A percentile compares a stretch with the other conserved stretches of the same genome.
Conservation (phyloP, 1,140 invertebrate genomes). For the Hesperophylax magnus region DNA sequence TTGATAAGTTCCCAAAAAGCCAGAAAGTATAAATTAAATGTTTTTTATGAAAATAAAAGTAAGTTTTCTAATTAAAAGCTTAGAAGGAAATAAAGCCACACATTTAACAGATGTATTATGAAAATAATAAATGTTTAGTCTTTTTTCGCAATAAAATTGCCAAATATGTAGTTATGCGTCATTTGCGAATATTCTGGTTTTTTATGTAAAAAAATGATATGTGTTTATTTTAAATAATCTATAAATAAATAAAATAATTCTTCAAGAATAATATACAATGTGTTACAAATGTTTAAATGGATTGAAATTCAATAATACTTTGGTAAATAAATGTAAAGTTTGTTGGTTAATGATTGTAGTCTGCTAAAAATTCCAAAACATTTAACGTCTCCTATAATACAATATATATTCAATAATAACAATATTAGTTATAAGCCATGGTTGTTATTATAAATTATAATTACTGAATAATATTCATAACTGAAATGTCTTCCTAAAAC, state of each 20-base stretch:
- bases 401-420: conserved; percentile 3
- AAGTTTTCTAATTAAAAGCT: conserved; percentile 16
- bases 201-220: conserved; percentile 10
- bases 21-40: not conserved
- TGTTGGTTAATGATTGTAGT: conserved; percentile 6
- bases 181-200: conserved; percentile 1
- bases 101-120: not conserved
- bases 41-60: conserved; percentile 16
- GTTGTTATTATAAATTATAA: conserved; percentile 32
- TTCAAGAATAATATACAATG: conserved; percentile 38
- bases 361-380: not conserved
- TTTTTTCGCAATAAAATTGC: conserved; percentile 37
- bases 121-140: conserved; percentile 15
- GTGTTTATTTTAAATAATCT: not conserved
- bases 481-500: conserved; percentile 45
- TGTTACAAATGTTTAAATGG: conserved; percentile 21
- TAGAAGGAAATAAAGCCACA: not conserved
- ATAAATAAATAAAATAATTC: conserved; percentile 25
- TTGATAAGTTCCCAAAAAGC: too few relatives aligned
- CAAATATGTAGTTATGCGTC: conserved; percentile 28
- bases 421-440: conserved; percentile 7
- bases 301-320: conserved; percentile 22
- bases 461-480: conserved; percentile 24
- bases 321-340: not conserved
- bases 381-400: not conserved